Conservation (phyloP, 2,888 invertebrate genomes). For the Bimastos eiseni region DNA sequence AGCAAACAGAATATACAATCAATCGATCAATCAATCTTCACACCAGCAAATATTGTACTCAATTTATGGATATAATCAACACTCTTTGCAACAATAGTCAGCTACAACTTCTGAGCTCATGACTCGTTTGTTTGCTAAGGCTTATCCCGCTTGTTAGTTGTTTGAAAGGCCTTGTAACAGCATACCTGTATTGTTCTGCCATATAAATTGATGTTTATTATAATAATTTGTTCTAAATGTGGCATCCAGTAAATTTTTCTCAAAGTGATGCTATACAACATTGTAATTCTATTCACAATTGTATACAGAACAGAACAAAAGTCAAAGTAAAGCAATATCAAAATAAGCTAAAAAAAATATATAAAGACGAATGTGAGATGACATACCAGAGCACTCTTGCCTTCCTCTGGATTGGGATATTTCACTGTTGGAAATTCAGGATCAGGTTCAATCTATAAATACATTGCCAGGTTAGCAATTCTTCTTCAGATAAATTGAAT, state of each 20-base stretch:
- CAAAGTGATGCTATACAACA: neutral
- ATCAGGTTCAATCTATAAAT: conserved; percentile 87
- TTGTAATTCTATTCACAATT: neutral
- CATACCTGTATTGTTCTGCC: too few relatives aligned
- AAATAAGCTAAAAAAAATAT: neutral
- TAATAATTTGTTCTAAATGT: too few relatives aligned
- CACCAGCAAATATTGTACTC: too few relatives aligned
- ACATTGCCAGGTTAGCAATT: neutral
- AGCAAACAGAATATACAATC: neutral
- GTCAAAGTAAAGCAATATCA: neutral
- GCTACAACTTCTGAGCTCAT: too few relatives aligned
- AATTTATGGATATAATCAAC: neutral
- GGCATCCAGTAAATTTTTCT: neutral
- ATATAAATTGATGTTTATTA: too few relatives aligned
- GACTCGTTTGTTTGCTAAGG: too few relatives aligned
- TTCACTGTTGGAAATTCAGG: conserved; percentile 95
- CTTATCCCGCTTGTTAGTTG: too few relatives aligned
- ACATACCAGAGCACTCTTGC: conserved; percentile 72
- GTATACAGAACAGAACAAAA: neutral
- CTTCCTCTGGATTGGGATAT: conserved; percentile 98
- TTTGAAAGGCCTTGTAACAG: too few relatives aligned
- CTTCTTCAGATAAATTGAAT: too few relatives aligned
- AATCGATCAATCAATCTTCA: neutral
- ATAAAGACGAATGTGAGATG: neutral
- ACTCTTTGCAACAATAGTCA: too few relatives aligned